Base-by-base conservation (phyloP, 2,797 vertebrate genomes). In the Poeciliopsis turneri region DNA sequence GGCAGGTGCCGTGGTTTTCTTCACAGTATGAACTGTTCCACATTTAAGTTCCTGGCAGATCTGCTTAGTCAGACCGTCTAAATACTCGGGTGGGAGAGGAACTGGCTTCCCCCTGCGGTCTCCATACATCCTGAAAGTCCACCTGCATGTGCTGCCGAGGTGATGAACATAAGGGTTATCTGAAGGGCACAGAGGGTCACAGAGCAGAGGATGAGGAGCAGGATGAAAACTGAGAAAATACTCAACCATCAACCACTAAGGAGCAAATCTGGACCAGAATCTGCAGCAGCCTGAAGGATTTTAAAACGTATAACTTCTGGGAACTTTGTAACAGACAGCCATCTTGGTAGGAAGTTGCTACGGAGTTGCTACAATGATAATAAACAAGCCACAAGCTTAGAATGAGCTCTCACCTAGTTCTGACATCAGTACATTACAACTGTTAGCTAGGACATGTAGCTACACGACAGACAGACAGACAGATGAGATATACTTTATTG, bases 41-140 rank as follows among this genome's bases (percentile, higher is more conserved):
- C 93, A 95, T 72, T 36, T 47, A 0, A 92, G 90, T 2, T 74
- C 82, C 49, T 7, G 57, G 23, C 94, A 95, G 80, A 95, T 86
- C 75, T 73, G 83, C 0, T 80, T 16, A 0, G 47, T 0, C 47
- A 92, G 5, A 8, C 0, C 0, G 0, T 83, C 33, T 5, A 15
- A 10, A 20, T 12, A 75, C 46, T 79, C 43, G 1, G 64, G 1
- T 0, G 51, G 5, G 7, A 93, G 43, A 0, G 68, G 9, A 39
- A 91, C 86, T 13, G 0, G 30, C 0, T 49, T 72, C 0, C 18
- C 1, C 66, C 53, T 88, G 8, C 78, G 12, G 81, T 79, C 78
- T 6, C 49, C 78, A 45, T 41, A 13, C 76, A 79, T 68, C 76
- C 64, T 78, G 25, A 93, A 75, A 5, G 76, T 89, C 77, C 85